Evolutionary conservation across 2,888 invertebrate species (phyloP).

Genomic region (Aleiodes alternator): DNA sequence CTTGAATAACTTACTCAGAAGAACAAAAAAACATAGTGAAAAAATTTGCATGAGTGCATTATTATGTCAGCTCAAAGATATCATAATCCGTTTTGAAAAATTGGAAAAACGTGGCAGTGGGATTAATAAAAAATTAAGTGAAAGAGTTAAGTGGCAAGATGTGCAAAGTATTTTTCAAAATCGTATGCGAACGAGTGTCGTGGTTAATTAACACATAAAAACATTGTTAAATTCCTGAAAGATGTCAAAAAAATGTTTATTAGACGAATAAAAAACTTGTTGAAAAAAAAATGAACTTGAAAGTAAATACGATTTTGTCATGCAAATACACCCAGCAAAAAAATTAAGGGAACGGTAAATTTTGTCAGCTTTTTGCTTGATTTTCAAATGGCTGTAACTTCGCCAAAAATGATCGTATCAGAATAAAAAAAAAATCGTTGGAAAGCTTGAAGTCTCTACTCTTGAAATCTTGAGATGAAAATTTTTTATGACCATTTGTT

Average conservation of each 20-base stretch:
- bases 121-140: background rate
- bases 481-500: too few species aligned
- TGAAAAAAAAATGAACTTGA: conserved; percentile 14
- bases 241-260: conserved; percentile 29
- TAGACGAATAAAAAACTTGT: background rate
- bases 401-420: too few species aligned
- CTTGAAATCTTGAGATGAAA: too few species aligned
- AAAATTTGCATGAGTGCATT: background rate
- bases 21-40: background rate
- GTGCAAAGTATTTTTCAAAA: background rate
- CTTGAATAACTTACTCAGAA: background rate
- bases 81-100: background rate
- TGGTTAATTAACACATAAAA: conserved; percentile 6
- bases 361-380: too few species aligned
- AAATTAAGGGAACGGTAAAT: too few species aligned
- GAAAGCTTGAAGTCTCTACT: too few species aligned
- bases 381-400: too few species aligned
- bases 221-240: conserved; percentile 15
- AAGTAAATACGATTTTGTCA: conserved; percentile 39
- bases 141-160: background rate
- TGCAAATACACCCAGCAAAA: too few species aligned
- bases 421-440: too few species aligned
- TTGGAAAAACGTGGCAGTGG: background rate
- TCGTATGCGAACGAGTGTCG: background rate
- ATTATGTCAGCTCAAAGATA: background rate